Conservation (phyloP, 2,888 invertebrate genomes). For the Eurytoma adleriae region DNA sequence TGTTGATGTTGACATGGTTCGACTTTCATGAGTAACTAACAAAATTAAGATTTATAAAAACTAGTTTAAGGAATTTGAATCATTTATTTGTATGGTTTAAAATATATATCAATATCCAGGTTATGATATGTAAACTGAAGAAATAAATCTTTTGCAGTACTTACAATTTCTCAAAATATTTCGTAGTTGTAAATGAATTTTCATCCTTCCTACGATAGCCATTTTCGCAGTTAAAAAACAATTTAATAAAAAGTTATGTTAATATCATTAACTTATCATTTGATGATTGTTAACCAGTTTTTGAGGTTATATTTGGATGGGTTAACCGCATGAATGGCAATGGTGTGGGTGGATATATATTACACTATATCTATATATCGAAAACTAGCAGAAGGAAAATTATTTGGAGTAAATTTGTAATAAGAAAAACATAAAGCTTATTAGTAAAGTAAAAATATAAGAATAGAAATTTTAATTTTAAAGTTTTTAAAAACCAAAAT, state of each 20-base stretch:
- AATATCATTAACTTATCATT: not conserved
- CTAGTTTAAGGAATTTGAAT: not conserved
- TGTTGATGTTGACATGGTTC: slow-evolving; percentile 39
- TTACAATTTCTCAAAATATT: slow-evolving; percentile 49
- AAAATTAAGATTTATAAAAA: slow-evolving; percentile 1
- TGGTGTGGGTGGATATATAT: not conserved
- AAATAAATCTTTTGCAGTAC: slow-evolving; percentile 16
- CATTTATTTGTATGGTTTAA: not conserved
- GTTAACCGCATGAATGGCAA: no score
- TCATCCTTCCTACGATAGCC: slow-evolving; percentile 58
- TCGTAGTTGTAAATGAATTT: slow-evolving; percentile 38
- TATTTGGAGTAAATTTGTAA: no score
- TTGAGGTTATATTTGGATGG: slow-evolving; percentile 8
- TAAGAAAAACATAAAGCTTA: no score
- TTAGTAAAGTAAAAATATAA: no score
- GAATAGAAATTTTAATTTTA: no score
- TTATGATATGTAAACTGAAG: not conserved
- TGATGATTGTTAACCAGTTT: not conserved
- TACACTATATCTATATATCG: not conserved
- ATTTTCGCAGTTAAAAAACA: slow-evolving; percentile 53
- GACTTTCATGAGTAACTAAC: slow-evolving; percentile 43
- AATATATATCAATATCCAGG: not conserved
- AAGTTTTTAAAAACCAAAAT: not conserved
- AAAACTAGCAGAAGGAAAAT: not conserved
- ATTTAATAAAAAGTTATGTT: not conserved